Evolutionary conservation across 2,113 vertebrate genomes (phyloP).

Genomic region (Aplodontia rufa): DNA sequence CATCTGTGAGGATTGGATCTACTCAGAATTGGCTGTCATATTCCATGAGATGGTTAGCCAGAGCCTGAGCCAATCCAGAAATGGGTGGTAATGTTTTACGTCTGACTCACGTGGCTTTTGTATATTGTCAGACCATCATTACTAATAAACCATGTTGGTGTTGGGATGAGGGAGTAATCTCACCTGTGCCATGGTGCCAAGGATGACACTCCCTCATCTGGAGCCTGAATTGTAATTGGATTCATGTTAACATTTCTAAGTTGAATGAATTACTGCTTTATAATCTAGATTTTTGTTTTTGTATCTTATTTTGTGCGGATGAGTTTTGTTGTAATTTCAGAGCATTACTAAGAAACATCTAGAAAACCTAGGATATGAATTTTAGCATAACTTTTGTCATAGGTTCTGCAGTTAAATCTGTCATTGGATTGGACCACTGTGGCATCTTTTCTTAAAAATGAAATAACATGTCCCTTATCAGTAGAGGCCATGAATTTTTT

Average conservation of each 20-base stretch:
- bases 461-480: not conserved
- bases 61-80: not conserved
- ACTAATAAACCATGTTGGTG: not conserved
- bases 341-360: not conserved
- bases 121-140: not conserved
- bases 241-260: not conserved
- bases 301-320: constrained; percentile 4
- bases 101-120: not conserved
- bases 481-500: not conserved
- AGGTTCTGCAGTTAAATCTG: not conserved
- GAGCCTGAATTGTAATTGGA: not conserved
- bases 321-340: constrained; percentile 27
- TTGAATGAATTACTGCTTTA: not conserved
- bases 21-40: not conserved
- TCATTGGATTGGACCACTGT: not conserved
- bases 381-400: not conserved
- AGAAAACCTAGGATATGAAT: not conserved
- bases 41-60: not conserved
- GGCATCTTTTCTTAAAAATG: not conserved
- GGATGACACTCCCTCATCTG: not conserved
- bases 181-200: not conserved
- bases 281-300: constrained; percentile 16
- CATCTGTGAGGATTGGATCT: not conserved
- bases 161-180: not conserved
- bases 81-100: not conserved